Percentiles rank a stretch among this genome's conserved stretches.
These are phyloP conservation scores for Aricia artaxerxes DNA, from an alignment of 2,888 invertebrate species.

Conservation along the genomic window DNA sequence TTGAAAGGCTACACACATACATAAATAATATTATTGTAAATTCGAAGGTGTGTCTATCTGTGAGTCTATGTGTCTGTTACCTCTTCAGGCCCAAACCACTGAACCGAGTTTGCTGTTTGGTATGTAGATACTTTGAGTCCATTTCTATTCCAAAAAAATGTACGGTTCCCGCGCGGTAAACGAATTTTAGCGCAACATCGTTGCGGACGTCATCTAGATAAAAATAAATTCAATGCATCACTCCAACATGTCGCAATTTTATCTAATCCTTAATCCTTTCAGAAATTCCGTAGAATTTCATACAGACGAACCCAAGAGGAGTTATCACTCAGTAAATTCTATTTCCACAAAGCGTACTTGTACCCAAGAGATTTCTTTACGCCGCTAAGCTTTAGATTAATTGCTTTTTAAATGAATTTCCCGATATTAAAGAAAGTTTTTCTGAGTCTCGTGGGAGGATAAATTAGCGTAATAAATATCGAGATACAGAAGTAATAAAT, in stretches of 20 bases:
- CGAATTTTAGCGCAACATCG: too few species aligned
- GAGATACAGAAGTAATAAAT: conserved; percentile 9
- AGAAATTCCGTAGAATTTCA: neutral
- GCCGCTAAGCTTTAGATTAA: neutral
- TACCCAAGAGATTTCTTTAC: neutral
- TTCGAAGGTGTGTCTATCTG: too few species aligned
- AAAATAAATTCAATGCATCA: neutral
- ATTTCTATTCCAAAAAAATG: too few species aligned
- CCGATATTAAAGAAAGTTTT: neutral
- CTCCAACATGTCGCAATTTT: too few species aligned
- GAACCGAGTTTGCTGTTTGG: too few species aligned
- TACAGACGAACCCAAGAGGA: neutral
- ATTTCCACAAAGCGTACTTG: neutral
- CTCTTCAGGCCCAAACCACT: too few species aligned
- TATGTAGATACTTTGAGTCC: too few species aligned
- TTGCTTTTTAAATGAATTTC: conserved; percentile 1
- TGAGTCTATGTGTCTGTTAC: too few species aligned
- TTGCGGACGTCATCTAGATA: neutral
- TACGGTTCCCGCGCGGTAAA: too few species aligned
- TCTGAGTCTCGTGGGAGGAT: neutral
- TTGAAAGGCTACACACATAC: too few species aligned
- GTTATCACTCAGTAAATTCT: neutral
- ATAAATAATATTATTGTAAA: too few species aligned
- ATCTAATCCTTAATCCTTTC: too few species aligned
- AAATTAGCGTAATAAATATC: neutral